phyloP scores from a whole-genome alignment of 64 coral and sea anemone genomes.

The Trachythela sp. region DNA sequence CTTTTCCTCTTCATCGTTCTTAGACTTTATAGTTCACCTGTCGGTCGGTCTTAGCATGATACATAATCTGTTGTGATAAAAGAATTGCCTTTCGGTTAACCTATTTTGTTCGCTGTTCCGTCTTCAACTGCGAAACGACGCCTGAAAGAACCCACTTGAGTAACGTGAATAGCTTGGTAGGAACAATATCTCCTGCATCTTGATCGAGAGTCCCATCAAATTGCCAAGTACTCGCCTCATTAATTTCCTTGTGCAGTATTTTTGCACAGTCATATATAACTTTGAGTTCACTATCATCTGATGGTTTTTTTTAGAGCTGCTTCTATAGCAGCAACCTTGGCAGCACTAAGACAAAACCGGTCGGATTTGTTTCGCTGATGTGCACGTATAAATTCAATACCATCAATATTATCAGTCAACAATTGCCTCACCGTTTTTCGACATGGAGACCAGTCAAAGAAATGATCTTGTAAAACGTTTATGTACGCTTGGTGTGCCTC shows the following conservation, averaged over 20 bases:
- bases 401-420: constrained; percentile 15
- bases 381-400: constrained; percentile 43
- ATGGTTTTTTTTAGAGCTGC: constrained; percentile 13
- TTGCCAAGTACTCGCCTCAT: constrained; percentile 31
- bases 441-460: constrained; percentile 21
- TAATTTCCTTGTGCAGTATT: constrained; percentile 16
- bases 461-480: constrained; percentile 38
- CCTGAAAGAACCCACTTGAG: constrained; percentile 42
- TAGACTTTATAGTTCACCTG: constrained; percentile 24
- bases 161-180: constrained; percentile 25
- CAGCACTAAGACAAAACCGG: constrained; percentile 36
- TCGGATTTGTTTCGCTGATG: constrained; percentile 31
- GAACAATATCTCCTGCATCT: not conserved
- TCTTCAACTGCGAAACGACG: constrained; percentile 7
- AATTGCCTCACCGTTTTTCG: constrained; percentile 37
- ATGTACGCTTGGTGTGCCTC: constrained; percentile 37
- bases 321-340: constrained; percentile 52
- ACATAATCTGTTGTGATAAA: not conserved
- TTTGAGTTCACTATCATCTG: constrained; percentile 6
- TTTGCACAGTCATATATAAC: not conserved
- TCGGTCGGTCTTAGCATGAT: not conserved
- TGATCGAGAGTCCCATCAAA: constrained; percentile 9
- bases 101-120: constrained; percentile 5
- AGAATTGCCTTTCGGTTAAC: not conserved
- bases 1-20: constrained; percentile 8